Base-by-base conservation (phyloP, 2,888 invertebrate species). In the Palloptera scutellata region DNA sequence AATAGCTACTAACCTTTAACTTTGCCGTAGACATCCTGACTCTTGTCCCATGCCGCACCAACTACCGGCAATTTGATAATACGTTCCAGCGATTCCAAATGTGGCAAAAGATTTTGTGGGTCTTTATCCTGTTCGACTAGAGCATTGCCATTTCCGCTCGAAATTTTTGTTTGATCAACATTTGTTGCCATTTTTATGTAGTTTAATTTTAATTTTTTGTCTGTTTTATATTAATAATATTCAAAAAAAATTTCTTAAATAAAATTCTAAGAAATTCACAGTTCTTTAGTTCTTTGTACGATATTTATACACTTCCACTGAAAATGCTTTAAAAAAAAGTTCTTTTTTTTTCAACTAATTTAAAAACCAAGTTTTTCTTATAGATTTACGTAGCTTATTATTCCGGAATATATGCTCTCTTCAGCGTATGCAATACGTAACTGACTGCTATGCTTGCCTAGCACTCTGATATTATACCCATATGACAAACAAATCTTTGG, bases 1-100 rank as follows among this genome's bases (percentile, higher is more conserved):
- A 30, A 4, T 8, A n/a, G 3, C 5, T 40, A 70, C 81, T 81
- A 81, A 88, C 88, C 86, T 87, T 88, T 86, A 54, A 89, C 87
- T 86, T 87, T 88, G 76, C 85, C 87, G 74, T 89, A 89, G 71
- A 88, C 84, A 76, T 83, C 86, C 71, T 87, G 87, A 61, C 88
- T 87, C 67, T 88, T 87, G 78, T 87, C 86, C 79, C 88, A 86
- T 30, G 88, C 87, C 20, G 87, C 86, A 77, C 88, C 88, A 10
- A 88, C 87, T 12, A 88, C 86, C 1, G 88, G 89, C 64, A 88
- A 76, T 75, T 88, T 87, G 73, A 87, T 84, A 77, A 89, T 86
- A 68, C 88, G 84, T 75, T 88, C 87, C 48, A 88, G 82, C 13
- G 88, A 88, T 74, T 88, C 88, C 81, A 89, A 79, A 75, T 87